Evolutionary conservation across 2,113 vertebrate genomes (phyloP).

Genomic region (Erinaceus europaeus): DNA sequence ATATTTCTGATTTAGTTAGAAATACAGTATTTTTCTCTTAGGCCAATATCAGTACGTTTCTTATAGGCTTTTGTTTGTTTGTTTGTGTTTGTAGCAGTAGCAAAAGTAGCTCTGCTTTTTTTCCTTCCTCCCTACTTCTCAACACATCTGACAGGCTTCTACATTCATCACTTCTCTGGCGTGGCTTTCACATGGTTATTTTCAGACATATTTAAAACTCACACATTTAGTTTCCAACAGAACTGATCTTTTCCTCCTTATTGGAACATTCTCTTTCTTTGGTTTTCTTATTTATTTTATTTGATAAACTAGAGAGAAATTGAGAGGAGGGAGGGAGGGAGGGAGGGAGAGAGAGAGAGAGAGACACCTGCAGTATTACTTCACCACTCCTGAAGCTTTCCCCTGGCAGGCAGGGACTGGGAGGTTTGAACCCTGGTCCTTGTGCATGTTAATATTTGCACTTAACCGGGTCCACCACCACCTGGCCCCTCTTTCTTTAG

Average conservation of each 20-base stretch:
- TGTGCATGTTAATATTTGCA: too few relatives aligned
- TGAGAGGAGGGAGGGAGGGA: too few relatives aligned
- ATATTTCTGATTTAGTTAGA: slow-evolving; percentile 23
- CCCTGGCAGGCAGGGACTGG: too few relatives aligned
- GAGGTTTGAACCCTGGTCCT: too few relatives aligned
- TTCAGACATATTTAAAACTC: not conserved
- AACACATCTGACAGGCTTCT: not conserved
- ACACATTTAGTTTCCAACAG: not conserved
- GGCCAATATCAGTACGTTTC: not conserved
- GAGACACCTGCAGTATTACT: too few relatives aligned
- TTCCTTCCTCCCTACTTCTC: not conserved
- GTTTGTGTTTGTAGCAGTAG: too few relatives aligned
- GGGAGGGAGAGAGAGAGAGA: too few relatives aligned
- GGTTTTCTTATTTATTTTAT: too few relatives aligned
- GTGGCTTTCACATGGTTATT: not conserved
- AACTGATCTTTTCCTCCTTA: not conserved
- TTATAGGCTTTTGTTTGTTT: not conserved
- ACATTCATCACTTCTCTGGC: not conserved
- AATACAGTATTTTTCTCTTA: not conserved
- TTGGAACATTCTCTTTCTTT: not conserved
- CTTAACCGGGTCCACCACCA: too few relatives aligned
- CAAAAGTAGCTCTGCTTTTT: not conserved
- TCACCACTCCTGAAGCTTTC: too few relatives aligned
- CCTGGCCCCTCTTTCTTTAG: too few relatives aligned
- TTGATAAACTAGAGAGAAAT: too few relatives aligned